phyloP scores from a whole-genome alignment of 2,113 vertebrate species.

The Nipponia nippon region DNA sequence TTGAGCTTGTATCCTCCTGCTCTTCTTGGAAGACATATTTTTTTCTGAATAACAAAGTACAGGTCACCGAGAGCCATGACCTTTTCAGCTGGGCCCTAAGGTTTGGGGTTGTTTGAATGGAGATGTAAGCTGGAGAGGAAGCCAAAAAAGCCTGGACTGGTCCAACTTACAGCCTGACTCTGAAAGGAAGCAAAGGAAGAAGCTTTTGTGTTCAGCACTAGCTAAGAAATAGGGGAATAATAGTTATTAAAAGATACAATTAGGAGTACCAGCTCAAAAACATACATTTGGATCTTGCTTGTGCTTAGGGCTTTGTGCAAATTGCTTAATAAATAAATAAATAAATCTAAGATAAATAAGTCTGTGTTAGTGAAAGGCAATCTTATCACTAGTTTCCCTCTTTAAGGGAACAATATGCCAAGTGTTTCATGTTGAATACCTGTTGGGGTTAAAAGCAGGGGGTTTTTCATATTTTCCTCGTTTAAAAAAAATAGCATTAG shows the following conservation, averaged over 20 bases:
- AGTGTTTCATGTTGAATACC: not conserved
- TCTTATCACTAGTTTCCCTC: not conserved
- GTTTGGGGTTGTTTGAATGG: fast-evolving
- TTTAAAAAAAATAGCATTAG: not conserved
- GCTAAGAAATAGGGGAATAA: not conserved
- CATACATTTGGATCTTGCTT: not conserved
- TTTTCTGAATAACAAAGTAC: not conserved
- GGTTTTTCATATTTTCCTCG: not conserved
- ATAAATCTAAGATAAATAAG: not conserved
- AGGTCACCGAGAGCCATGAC: not conserved
- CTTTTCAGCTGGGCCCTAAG: not conserved
- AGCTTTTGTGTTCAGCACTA: not conserved
- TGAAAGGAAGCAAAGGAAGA: not conserved
- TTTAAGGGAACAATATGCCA: not conserved
- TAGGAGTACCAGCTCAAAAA: not conserved
- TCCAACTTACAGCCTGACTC: not conserved
- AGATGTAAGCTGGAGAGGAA: not conserved
- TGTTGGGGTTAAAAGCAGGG: not conserved
- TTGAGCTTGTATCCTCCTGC: too few relatives aligned
- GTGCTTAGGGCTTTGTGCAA: not conserved
- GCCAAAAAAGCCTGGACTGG: not conserved
- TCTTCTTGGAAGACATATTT: too few relatives aligned
- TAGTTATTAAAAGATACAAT: not conserved
- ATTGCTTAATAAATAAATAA: not conserved
- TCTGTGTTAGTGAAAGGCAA: not conserved